Evolutionary conservation across 2,888 invertebrate species (phyloP).

Genomic region (Rhyacophila evoluta): DNA sequence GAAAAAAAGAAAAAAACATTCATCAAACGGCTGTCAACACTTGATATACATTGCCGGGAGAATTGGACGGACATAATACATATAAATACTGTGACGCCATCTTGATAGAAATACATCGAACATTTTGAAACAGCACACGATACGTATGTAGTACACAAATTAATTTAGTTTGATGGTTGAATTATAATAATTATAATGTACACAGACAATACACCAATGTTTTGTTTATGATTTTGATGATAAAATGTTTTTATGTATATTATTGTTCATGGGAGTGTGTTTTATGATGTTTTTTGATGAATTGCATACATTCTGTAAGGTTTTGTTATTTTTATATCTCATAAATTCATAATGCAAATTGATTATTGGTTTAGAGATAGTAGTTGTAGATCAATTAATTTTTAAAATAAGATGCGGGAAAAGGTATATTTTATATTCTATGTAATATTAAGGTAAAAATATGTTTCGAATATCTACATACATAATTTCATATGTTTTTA

Average conservation of each 20-base stretch:
- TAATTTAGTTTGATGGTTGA: not conserved
- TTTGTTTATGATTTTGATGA: not conserved
- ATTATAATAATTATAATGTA: not conserved
- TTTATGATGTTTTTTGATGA: not conserved
- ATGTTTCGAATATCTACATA: too few species aligned
- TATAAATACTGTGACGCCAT: constrained; percentile 8
- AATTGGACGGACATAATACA: not conserved
- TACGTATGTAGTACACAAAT: not conserved
- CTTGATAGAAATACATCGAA: not conserved
- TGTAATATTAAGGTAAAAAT: too few species aligned
- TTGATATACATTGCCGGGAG: not conserved
- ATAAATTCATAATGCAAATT: not conserved
- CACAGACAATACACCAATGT: not conserved
- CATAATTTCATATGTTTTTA: too few species aligned
- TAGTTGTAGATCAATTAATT: not conserved
- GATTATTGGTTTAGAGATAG: not conserved
- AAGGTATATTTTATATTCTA: not conserved
- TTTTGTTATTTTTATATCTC: not conserved
- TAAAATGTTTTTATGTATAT: not conserved
- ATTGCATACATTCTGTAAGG: not conserved
- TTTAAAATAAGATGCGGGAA: not conserved
- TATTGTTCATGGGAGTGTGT: not conserved
- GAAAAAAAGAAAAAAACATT: constrained; percentile 31
- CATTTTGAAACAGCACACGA: not conserved
- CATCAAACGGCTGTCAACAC: constrained; percentile 25